A percentile compares a stretch with the other conserved stretches of the same genome.
Conservation (phyloP, 2,113 vertebrate genomes). For the Gallinago media region DNA sequence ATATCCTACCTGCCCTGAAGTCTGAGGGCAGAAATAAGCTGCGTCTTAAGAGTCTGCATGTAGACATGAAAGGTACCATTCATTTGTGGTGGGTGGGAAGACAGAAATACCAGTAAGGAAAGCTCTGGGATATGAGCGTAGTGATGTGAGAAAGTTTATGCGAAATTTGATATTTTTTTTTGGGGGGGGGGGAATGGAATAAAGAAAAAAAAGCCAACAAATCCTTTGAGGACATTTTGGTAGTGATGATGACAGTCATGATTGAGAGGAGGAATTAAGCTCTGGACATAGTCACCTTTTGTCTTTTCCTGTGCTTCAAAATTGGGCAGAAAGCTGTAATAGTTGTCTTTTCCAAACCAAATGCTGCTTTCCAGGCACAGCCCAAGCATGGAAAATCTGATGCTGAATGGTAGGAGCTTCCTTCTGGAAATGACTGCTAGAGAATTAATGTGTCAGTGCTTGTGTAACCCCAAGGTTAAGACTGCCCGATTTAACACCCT, state of each 20-base stretch:
- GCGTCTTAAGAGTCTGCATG: fast-evolving
- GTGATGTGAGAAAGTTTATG: background rate
- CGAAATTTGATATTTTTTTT: background rate
- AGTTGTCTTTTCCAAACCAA: background rate
- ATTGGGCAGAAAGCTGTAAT: background rate
- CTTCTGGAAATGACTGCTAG: background rate
- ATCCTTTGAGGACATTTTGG: background rate
- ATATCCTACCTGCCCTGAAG: background rate
- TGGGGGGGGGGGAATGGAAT: too few species aligned
- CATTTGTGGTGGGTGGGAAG: background rate
- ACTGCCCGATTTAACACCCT: background rate
- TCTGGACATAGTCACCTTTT: background rate
- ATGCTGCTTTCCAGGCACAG: background rate
- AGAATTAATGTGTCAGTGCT: background rate
- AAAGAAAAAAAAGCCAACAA: too few species aligned
- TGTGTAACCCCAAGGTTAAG: background rate
- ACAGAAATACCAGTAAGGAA: background rate
- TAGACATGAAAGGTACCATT: background rate
- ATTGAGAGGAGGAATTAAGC: background rate
- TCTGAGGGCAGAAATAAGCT: background rate
- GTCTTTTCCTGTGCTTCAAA: background rate
- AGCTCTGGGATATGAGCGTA: background rate
- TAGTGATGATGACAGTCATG: background rate
- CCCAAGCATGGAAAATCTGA: background rate
- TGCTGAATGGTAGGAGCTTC: background rate